A percentile compares a stretch with the other conserved stretches of the same genome.
phyloP scores from a whole-genome alignment of 1,140 invertebrate genomes.

The Arctopsyche grandis region DNA sequence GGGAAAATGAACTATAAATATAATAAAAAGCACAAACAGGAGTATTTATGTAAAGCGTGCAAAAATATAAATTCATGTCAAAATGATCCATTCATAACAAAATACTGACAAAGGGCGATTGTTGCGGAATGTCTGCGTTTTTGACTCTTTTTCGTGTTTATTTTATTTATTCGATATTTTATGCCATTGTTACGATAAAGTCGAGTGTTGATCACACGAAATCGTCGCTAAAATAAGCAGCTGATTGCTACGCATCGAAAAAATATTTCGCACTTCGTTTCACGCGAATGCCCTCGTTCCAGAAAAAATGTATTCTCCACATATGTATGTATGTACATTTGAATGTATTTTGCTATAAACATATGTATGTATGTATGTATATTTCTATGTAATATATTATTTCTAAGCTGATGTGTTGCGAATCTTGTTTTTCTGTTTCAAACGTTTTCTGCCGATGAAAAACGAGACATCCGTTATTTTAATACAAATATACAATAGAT shows the following conservation, averaged over 20 bases:
- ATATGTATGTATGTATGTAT: not conserved
- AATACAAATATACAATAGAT: not conserved
- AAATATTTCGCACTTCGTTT: not conserved
- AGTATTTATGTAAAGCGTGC: no score
- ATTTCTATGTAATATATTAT: not conserved
- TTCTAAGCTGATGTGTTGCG: not conserved
- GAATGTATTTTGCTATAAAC: not conserved
- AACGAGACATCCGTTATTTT: not conserved
- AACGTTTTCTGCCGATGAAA: not conserved
- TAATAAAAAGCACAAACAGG: no score
- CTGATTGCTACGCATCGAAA: no score
- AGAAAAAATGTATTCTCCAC: not conserved
- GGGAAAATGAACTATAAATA: no score
- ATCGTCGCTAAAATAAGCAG: no score
- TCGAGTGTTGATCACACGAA: no score
- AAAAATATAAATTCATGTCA: no score
- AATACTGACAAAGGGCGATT: no score
- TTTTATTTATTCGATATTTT: not conserved
- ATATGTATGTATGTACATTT: not conserved
- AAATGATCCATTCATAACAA: no score
- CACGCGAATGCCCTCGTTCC: not conserved
- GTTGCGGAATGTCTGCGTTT: no score
- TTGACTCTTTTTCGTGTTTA: no score
- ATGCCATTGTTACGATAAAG: not conserved
- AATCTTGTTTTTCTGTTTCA: not conserved